Evolutionary conservation across 2,888 invertebrate genomes (phyloP).

Genomic region (Hermaeophaga mercurialis): DNA sequence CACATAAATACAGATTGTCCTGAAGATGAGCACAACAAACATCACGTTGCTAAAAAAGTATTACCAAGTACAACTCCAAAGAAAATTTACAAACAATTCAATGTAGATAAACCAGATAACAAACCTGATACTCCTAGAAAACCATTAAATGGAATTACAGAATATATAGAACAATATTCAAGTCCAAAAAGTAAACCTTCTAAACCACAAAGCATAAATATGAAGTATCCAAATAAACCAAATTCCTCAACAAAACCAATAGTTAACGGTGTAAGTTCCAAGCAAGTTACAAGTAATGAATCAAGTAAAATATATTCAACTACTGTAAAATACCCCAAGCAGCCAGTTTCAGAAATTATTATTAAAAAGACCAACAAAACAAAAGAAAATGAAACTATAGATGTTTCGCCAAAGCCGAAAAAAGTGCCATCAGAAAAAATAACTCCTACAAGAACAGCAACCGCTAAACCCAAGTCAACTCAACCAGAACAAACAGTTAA

Average conservation of each 20-base stretch:
- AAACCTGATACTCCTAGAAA: conserved; percentile 36
- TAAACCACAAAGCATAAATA: conserved; percentile 8
- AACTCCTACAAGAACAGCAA: conserved; percentile 22
- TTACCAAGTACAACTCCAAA: conserved; percentile 19
- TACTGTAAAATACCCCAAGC: background rate
- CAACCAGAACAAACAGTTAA: conserved; percentile 27
- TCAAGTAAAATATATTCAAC: conserved; percentile 38
- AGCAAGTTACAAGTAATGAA: conserved; percentile 36
- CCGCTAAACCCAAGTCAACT: conserved; percentile 31
- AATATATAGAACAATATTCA: conserved; percentile 42
- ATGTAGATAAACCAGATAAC: conserved; percentile 26
- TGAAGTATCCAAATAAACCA: no score
- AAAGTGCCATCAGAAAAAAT: conserved; percentile 28
- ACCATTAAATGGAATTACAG: conserved; percentile 31
- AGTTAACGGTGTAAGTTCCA: conserved; percentile 24
- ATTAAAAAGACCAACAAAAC: conserved; percentile 38
- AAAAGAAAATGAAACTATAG: conserved; percentile 35
- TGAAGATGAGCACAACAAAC: conserved; percentile 45
- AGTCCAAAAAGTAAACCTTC: conserved; percentile 16
- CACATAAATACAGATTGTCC: conserved; percentile 46
- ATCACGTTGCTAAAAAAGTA: conserved; percentile 9
- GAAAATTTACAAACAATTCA: conserved; percentile 10
- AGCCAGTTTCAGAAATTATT: conserved; percentile 42
- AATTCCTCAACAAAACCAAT: background rate
- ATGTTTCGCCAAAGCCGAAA: conserved; percentile 33